phyloP scores from a whole-genome alignment of 2,888 invertebrate species.

The Argyresthia albistria region DNA sequence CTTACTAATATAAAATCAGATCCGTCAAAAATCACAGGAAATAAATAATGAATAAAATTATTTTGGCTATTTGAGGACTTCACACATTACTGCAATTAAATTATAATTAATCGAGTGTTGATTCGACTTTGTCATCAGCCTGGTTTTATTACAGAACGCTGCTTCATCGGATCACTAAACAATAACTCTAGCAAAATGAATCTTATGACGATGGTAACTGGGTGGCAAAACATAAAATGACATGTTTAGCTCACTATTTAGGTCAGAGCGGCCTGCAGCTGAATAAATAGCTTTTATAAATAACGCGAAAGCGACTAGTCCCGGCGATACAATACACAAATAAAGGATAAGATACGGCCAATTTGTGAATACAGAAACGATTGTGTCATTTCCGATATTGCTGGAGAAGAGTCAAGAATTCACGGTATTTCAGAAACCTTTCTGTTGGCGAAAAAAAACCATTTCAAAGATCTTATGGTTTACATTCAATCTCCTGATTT shows the following conservation, averaged over 20 bases:
- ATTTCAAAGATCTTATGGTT: neutral
- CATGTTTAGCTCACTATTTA: constrained; percentile 50
- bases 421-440: neutral
- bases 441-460: neutral
- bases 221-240: constrained; percentile 14
- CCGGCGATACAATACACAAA: constrained; percentile 19
- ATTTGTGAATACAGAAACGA: constrained; percentile 29
- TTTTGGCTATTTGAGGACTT: too few relatives aligned
- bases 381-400: constrained; percentile 8
- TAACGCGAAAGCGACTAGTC: constrained; percentile 37
- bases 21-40: too few relatives aligned
- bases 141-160: too few relatives aligned
- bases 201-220: too few relatives aligned
- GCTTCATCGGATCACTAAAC: too few relatives aligned
- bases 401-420: neutral
- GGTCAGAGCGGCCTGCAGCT: constrained; percentile 48
- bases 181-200: too few relatives aligned
- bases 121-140: too few relatives aligned
- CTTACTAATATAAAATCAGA: too few relatives aligned
- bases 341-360: constrained; percentile 25
- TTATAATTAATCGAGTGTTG: too few relatives aligned
- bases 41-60: too few relatives aligned
- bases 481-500: neutral
- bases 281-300: constrained; percentile 68
- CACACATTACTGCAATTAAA: neutral